These are phyloP conservation scores for Dione vanillae DNA, from an alignment of 2,888 invertebrate species.

Conservation along the genomic window DNA sequence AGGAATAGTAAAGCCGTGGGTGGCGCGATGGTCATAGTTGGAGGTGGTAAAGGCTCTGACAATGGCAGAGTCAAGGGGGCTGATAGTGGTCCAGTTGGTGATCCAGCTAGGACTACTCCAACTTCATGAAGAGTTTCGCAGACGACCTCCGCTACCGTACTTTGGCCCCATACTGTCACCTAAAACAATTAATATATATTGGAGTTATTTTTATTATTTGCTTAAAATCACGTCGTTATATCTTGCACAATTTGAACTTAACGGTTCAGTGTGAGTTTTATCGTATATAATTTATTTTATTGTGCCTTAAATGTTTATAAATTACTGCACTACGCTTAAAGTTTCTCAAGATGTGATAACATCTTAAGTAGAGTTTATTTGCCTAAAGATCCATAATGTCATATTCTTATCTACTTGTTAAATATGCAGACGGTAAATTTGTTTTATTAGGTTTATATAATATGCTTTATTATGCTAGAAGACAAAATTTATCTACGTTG, in stretches of 20 bases:
- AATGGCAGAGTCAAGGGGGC: constrained; percentile 65
- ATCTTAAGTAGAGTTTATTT: constrained; percentile 40
- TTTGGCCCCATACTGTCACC: constrained; percentile 74
- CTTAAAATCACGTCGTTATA: background rate
- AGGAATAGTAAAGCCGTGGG: constrained; percentile 81
- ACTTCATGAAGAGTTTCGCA: constrained; percentile 76
- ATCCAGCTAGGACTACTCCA: constrained; percentile 70
- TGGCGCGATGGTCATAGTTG: constrained; percentile 57
- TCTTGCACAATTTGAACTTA: background rate
- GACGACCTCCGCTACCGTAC: constrained; percentile 76
- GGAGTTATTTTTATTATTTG: background rate
- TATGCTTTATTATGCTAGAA: constrained; percentile 38
- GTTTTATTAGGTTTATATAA: constrained; percentile 40
- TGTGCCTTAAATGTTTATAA: background rate
- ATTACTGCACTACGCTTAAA: constrained; percentile 12
- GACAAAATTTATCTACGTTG: constrained; percentile 42
- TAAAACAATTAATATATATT: constrained; percentile 55
- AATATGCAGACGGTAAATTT: constrained; percentile 27
- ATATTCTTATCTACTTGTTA: constrained; percentile 21
- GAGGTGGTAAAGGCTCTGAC: constrained; percentile 61
- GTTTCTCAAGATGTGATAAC: constrained; percentile 29
- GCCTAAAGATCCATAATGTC: constrained; percentile 21
- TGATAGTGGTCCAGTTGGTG: constrained; percentile 69
- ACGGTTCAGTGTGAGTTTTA: background rate
- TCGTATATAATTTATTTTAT: background rate